Evolutionary conservation across 2,888 invertebrate genomes (phyloP).

Genomic region (Melinaea menophilus): DNA sequence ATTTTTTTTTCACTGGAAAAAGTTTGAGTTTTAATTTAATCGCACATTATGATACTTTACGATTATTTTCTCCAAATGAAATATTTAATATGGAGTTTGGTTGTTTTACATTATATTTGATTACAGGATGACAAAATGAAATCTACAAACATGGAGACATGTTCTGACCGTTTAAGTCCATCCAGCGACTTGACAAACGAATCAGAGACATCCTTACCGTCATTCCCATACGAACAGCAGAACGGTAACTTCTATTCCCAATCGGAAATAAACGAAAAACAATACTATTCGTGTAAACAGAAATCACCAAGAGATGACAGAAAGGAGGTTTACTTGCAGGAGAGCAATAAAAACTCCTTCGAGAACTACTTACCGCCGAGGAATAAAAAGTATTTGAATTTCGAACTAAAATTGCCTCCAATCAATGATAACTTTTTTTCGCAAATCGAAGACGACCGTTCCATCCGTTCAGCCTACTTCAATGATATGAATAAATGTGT

Average conservation of each 20-base stretch:
- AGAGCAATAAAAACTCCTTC: conserved; percentile 61
- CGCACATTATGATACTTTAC: too few relatives aligned
- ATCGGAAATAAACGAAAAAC: conserved; percentile 57
- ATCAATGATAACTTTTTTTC: conserved; percentile 63
- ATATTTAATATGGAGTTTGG: too few relatives aligned
- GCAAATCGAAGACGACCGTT: conserved; percentile 59
- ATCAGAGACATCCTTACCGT: conserved; percentile 66
- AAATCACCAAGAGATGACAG: conserved; percentile 50
- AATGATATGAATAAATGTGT: conserved; percentile 59
- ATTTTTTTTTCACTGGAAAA: too few relatives aligned
- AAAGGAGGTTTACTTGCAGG: conserved; percentile 61
- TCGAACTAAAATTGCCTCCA: conserved; percentile 69
- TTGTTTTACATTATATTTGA: not conserved
- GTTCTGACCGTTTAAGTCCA: conserved; percentile 67
- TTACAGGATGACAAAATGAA: conserved; percentile 50
- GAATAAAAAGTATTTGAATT: conserved; percentile 69
- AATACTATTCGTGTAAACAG: conserved; percentile 64
- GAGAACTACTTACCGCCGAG: conserved; percentile 61
- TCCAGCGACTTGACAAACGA: conserved; percentile 69
- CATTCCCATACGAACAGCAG: conserved; percentile 65
- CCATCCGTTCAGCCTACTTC: conserved; percentile 54
- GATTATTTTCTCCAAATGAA: too few relatives aligned
- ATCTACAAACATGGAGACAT: conserved; percentile 71
- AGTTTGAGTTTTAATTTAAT: too few relatives aligned
- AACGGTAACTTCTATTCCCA: conserved; percentile 57